Conservation (phyloP, 2,113 vertebrate genomes). For the Microtus ochrogaster region DNA sequence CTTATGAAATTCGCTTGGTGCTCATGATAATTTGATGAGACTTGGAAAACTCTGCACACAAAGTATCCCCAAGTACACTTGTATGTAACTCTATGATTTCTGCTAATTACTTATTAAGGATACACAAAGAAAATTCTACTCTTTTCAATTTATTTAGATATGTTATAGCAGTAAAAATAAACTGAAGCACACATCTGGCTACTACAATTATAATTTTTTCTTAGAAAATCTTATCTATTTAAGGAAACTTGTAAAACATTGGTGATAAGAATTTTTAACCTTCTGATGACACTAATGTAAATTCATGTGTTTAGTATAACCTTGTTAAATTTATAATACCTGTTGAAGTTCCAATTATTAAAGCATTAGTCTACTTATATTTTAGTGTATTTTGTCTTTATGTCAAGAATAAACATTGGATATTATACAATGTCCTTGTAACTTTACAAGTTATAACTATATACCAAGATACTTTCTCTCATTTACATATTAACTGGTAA, state of each 20-base stretch:
- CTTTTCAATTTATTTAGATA: neutral
- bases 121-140: neutral
- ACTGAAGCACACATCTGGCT: neutral
- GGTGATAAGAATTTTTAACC: neutral
- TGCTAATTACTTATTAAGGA: neutral
- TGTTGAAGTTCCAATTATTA: neutral
- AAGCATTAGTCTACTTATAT: neutral
- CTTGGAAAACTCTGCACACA: neutral
- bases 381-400: neutral
- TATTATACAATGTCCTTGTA: neutral
- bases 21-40: slow-evolving; percentile 1
- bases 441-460: neutral
- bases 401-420: neutral
- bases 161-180: neutral
- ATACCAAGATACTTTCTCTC: slow-evolving; percentile 3
- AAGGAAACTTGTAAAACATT: neutral
- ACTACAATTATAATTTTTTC: slow-evolving; percentile 17
- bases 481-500: neutral
- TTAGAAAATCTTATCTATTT: neutral
- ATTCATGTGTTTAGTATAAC: neutral
- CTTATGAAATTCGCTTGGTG: neutral
- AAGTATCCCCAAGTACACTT: neutral
- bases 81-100: neutral
- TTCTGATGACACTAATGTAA: neutral
- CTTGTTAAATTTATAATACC: neutral